These are phyloP conservation scores for Chaetops frenatus DNA, from an alignment of 2,113 vertebrate genomes.

Conservation along the genomic window DNA sequence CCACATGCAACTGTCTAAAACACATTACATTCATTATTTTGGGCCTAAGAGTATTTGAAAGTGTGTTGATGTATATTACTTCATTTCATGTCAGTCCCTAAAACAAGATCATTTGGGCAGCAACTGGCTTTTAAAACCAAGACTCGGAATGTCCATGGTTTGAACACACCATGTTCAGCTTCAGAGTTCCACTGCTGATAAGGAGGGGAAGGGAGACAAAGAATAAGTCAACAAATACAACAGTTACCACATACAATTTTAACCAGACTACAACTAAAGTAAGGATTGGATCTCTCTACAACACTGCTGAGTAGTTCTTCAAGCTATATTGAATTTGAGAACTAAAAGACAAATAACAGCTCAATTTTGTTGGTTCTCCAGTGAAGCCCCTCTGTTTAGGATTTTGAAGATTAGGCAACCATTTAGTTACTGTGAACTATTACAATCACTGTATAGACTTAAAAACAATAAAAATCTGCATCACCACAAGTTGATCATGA, in stretches of 20 bases:
- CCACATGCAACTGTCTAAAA: background rate
- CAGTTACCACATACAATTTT: background rate
- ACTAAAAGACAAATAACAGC: background rate
- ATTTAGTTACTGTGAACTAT: background rate
- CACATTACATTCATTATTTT: background rate
- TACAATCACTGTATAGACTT: background rate
- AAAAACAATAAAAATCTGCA: background rate
- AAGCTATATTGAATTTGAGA: background rate
- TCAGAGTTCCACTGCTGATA: background rate
- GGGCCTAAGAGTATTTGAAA: background rate
- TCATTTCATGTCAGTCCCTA: background rate
- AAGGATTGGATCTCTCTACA: background rate
- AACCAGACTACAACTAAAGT: background rate
- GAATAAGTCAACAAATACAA: background rate
- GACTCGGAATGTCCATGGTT: background rate
- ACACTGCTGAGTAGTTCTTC: background rate
- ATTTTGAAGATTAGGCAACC: background rate
- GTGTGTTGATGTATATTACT: background rate
- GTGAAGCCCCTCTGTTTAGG: background rate
- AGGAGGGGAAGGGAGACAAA: background rate
- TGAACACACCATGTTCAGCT: fast-evolving
- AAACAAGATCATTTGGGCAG: background rate
- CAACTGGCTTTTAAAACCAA: background rate
- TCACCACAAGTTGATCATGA: background rate
- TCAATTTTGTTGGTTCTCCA: background rate